These are phyloP conservation scores for Protonibea diacanthus DNA, from an alignment of 2,797 vertebrate species.

Conservation along the genomic window DNA sequence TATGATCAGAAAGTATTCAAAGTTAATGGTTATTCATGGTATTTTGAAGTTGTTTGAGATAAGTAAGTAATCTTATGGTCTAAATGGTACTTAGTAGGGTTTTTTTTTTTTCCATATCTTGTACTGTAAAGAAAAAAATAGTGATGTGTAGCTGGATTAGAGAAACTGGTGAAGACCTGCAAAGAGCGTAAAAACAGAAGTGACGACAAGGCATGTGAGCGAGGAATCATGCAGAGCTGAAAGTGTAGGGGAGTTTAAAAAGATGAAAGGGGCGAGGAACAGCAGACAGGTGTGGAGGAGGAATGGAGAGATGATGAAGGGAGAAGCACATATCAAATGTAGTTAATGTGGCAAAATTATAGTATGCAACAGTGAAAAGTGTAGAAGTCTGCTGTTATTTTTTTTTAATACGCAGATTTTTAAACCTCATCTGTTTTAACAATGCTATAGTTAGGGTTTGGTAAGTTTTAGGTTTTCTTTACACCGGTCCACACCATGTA, in stretches of 20 bases:
- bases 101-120: no score
- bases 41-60: no score
- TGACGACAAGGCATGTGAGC: no score
- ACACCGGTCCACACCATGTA: no score
- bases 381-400: not conserved
- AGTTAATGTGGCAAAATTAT: not conserved
- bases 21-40: no score
- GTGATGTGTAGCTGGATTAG: not conserved
- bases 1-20: no score
- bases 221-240: no score
- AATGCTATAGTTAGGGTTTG: no score
- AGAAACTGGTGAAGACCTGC: not conserved
- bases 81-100: no score
- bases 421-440: not conserved
- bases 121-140: not conserved
- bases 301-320: not conserved
- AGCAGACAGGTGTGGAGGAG: not conserved
- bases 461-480: no score
- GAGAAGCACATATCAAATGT: not conserved
- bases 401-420: not conserved
- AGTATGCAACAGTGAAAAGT: not conserved
- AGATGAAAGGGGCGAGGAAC: not conserved
- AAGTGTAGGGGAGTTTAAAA: not conserved
- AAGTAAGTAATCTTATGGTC: no score
- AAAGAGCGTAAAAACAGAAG: no score